Base-by-base conservation (phyloP, 2,113 vertebrate species). In the Anarhynchus alexandrinus region DNA sequence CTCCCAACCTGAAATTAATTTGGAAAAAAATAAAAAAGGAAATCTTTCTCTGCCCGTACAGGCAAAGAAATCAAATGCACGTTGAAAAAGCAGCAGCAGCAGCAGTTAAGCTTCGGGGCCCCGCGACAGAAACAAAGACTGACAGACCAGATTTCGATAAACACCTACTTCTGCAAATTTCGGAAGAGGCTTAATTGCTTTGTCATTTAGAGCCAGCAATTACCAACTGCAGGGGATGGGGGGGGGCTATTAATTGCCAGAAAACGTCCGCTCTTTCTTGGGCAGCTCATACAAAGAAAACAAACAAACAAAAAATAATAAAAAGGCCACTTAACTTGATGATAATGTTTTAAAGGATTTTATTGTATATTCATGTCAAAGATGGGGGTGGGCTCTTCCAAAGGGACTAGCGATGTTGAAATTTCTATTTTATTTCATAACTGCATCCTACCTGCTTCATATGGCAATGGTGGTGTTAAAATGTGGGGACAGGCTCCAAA, bases 121-220 rank as follows among this genome's bases (percentile, higher is more conserved):
- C n/a, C 2, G 49, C 65, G 22, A 64, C 57, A 74, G 64, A 64
- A 91, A 94, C 73, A 79, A 91, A 95, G 85, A 40, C 72, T 29
- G 51, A 81, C 57, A 84, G 87, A 40, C 30, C n/a, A 87, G 73
- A 69, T 88, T 86, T 34, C 85, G 84, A 89, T 67, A 69, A 93
- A 91, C 54, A 84, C 74, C 78, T 69, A 76, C 57, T 93, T 52
- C 66, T 82, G 74, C 57, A 80, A 42, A 93, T 91, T 94, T 73
- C 73, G 89, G 92, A 95, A 95, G 74, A 82, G 4, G 22, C 29
- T 95, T 90, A 94, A 95, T 74, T 86, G 74, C 82, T 92, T 77
- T 71, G 71, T 92, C 80, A 88, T 86, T 85, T 86, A 43, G 88
- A 92, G 59, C 58, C 80, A 92, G 76, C 58, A 87, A 95, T 77